Base-by-base conservation (phyloP, 2,113 vertebrate species). In the Neoarius graeffei region DNA sequence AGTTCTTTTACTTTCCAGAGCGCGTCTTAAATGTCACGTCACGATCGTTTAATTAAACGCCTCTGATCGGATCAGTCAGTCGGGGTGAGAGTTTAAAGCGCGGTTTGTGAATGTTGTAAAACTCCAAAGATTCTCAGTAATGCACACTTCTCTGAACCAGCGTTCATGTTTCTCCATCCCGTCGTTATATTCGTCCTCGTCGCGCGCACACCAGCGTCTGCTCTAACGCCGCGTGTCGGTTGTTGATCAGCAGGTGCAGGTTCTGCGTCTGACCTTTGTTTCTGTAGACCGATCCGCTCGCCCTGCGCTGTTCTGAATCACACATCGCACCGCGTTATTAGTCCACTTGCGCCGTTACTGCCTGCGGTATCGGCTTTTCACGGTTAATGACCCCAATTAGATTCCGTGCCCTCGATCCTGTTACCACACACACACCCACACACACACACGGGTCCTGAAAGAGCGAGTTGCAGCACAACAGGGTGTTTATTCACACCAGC, bases 321-420 rank as follows among this genome's bases (percentile, higher is more conserved):
- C n/a, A 80, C 76, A 27, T 17, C 76, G 19, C 76, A 17, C 76
- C 8, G 52, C 20, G 10, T 25, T 52, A n/a, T 77, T 54, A n/a
- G 74, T 77, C 11, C 74, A 23, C 9, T 52, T 25, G n/a, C 9
- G 35, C 19, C 35, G 71, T 74, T 48, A 74, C 11, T 20, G 35
- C 35, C 71, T 9, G 7, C 74, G 3, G 48, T n/a, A 48, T 52
- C 7, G 48, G 42, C 74, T 77, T 25, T 54, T 52, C 50, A 54
- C 52, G 20, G 52, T 52, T 77, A 52, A 77, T 77, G 23, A 77
- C 74, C 74, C 48, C 74, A 77, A 77, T 77, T 77, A 77, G 74
- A 52, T 25, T n/a, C 74, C 0, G 4, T 52, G 48, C 42, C 73
- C 73, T 76, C 20, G 8, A 5, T 77, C 48, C 48, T 48, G 17